Evolutionary conservation across 1,140 invertebrate genomes (phyloP).

Genomic region (Dufourea novaeangliae): DNA sequence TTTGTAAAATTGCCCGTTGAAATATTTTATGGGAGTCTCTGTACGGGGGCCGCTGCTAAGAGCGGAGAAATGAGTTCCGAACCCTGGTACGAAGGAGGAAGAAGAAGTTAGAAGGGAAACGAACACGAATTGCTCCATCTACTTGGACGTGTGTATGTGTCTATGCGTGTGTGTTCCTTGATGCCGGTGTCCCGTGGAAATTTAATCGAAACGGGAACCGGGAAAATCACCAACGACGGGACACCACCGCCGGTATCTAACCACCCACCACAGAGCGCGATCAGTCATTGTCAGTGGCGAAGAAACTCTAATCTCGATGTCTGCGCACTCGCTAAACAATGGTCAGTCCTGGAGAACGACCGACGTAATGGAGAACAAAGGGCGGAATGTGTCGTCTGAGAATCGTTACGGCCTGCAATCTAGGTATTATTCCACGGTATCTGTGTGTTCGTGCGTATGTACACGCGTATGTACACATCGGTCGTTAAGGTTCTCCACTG

Average conservation of each 20-base stretch:
- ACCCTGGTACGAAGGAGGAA: no score
- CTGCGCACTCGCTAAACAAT: conserved; percentile 38
- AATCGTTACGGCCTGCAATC: conserved; percentile 21
- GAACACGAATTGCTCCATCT: background rate
- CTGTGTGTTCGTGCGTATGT: background rate
- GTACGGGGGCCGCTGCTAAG: background rate
- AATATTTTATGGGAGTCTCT: background rate
- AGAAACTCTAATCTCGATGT: conserved; percentile 50
- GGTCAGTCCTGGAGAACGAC: background rate
- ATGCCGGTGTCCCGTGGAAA: no score
- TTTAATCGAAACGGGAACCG: no score
- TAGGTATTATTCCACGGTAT: conserved; percentile 16
- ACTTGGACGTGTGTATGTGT: no score
- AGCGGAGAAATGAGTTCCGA: background rate
- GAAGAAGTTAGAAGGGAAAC: background rate
- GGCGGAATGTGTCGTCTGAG: conserved; percentile 39
- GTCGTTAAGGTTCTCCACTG: conserved; percentile 55
- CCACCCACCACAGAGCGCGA: conserved; percentile 12
- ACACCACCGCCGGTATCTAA: no score
- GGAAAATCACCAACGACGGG: no score
- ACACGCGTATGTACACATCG: background rate
- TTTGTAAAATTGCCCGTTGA: background rate
- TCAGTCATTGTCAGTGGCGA: conserved; percentile 55
- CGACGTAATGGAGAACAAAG: conserved; percentile 37
- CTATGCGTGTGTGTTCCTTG: no score